phyloP scores from a whole-genome alignment of 2,888 invertebrate genomes.

The Eupithecia subfuscata region DNA sequence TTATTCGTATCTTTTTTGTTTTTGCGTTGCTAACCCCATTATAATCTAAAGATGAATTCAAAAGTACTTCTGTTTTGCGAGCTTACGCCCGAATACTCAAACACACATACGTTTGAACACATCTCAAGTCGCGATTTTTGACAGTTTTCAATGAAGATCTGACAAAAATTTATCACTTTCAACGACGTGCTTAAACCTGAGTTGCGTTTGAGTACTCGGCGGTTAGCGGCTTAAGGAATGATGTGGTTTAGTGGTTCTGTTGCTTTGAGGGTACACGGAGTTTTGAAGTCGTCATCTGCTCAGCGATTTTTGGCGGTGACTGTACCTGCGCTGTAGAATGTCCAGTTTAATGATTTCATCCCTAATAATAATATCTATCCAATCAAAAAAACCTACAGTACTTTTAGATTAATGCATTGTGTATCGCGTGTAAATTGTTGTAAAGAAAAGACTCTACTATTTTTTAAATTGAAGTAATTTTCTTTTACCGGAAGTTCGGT shows the following conservation, averaged over 20 bases:
- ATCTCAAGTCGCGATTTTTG: too few relatives aligned
- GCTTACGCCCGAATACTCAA: too few relatives aligned
- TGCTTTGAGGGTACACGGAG: neutral
- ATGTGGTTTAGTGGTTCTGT: neutral
- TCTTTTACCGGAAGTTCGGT: conserved; percentile 8
- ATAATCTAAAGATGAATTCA: too few relatives aligned
- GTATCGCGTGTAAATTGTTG: neutral
- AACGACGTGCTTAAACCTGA: too few relatives aligned
- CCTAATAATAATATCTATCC: neutral
- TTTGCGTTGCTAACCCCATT: neutral
- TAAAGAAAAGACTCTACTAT: neutral
- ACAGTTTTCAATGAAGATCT: too few relatives aligned
- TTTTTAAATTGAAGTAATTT: conserved; percentile 5
- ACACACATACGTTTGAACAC: too few relatives aligned
- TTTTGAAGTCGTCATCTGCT: neutral
- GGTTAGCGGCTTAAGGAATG: neutral
- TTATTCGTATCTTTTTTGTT: neutral
- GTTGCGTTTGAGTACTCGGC: too few relatives aligned
- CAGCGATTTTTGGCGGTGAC: neutral
- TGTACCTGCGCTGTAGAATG: neutral
- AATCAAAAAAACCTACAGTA: neutral
- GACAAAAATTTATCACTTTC: too few relatives aligned
- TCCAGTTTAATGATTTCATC: neutral
- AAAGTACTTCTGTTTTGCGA: too few relatives aligned
- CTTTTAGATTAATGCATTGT: neutral